phyloP scores from a whole-genome alignment of 2,113 vertebrate species.

The Cyrtonyx montezumae region DNA sequence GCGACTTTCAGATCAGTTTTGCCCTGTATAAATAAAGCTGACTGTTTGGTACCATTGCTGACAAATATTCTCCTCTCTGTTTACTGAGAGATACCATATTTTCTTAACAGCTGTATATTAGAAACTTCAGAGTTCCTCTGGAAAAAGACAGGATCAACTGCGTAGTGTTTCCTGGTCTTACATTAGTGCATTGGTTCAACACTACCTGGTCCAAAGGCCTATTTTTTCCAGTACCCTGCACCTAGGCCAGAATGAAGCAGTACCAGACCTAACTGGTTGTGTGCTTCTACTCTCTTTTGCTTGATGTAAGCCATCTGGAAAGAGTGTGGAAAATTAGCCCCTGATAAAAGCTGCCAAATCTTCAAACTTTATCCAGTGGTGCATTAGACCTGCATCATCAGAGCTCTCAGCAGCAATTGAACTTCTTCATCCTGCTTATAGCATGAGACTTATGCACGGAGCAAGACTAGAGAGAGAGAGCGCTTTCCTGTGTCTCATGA shows the following conservation, averaged over 20 bases:
- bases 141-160: constrained; percentile 2
- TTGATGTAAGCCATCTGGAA: not conserved
- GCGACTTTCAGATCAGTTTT: constrained; percentile 19
- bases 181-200: not conserved
- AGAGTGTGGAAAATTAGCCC: not conserved
- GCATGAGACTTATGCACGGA: not conserved
- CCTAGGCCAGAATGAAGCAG: not conserved
- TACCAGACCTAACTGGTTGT: not conserved
- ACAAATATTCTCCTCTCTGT: not conserved
- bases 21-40: constrained; percentile 8
- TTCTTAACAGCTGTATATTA: constrained; percentile 22
- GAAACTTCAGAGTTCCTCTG: constrained; percentile 29
- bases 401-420: not conserved
- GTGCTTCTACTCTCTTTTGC: not conserved
- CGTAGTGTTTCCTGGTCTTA: not conserved
- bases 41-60: constrained; percentile 11
- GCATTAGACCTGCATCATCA: not conserved
- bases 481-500: not conserved
- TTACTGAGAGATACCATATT: not conserved
- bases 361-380: not conserved
- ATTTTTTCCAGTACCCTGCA: not conserved
- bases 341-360: not conserved
- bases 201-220: not conserved
- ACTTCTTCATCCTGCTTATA: not conserved
- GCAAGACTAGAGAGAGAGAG: not conserved